A percentile compares a stretch with the other conserved stretches of the same genome.
phyloP scores from a whole-genome alignment of 2,113 vertebrate species.

The Redunca redunca region DNA sequence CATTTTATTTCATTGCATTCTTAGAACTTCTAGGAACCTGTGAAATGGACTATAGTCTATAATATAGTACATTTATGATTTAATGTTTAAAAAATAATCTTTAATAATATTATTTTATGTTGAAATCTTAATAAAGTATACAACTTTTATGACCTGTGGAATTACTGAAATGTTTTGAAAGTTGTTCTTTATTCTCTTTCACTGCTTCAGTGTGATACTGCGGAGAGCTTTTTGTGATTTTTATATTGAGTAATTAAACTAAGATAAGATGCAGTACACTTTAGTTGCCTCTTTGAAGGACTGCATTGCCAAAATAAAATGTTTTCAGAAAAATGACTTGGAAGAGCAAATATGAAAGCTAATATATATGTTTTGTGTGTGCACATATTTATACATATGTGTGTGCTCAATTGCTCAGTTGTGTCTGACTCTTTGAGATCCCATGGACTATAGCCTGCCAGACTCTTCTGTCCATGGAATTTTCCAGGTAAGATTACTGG shows the following conservation, averaged over 20 bases:
- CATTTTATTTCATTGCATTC: conserved; percentile 31
- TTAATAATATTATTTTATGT: conserved; percentile 12
- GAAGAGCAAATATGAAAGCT: background rate
- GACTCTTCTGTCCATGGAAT: background rate
- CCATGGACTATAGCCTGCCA: background rate
- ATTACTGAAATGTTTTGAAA: conserved; percentile 7
- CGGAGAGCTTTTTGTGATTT: conserved; percentile 19
- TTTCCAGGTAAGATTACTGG: background rate
- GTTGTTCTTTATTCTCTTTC: background rate
- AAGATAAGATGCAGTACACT: background rate
- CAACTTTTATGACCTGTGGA: conserved; percentile 5
- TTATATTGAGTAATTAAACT: background rate
- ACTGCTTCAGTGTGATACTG: background rate
- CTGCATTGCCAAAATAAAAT: background rate
- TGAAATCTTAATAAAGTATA: conserved; percentile 16
- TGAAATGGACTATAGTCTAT: background rate
- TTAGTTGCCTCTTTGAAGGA: background rate
- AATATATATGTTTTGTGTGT: background rate
- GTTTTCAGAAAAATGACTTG: background rate
- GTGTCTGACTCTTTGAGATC: background rate
- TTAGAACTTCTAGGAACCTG: conserved; percentile 6
- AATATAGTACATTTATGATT: background rate
- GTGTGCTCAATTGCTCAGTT: background rate
- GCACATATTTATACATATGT: background rate
- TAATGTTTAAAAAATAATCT: conserved; percentile 27